Conservation (phyloP, 1,140 invertebrate genomes). For the Drosophila pandora region DNA sequence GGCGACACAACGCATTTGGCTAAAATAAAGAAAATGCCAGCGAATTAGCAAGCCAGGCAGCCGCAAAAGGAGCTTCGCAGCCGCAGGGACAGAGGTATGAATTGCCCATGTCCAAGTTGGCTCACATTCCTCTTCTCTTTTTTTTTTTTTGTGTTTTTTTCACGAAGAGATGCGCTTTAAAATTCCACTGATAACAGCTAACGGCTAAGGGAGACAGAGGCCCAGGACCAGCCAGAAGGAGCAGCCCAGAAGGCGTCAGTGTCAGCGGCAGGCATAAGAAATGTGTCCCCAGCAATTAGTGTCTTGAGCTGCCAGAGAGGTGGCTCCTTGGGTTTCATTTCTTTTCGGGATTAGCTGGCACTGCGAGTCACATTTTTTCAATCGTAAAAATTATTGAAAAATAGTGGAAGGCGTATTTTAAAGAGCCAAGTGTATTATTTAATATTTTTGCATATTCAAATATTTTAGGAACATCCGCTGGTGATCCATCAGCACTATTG, state of each 20-base stretch:
- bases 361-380: not conserved
- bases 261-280: conserved; percentile 74
- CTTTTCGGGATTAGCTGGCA: not conserved
- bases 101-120: conserved; percentile 69
- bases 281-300: conserved; percentile 74
- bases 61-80: conserved; percentile 23
- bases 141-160: conserved; percentile 9
- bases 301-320: conserved; percentile 22
- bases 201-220: conserved; percentile 46
- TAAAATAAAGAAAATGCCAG: conserved; percentile 81
- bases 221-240: conserved; percentile 17
- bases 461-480: not conserved
- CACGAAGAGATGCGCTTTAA: conserved; percentile 69
- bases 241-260: conserved; percentile 65
- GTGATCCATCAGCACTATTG: conserved; percentile 42
- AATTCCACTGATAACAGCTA: conserved; percentile 75
- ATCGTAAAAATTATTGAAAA: not conserved
- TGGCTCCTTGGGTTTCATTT: conserved; percentile 8
- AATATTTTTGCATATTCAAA: not conserved
- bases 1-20: conserved; percentile 68
- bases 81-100: conserved; percentile 53
- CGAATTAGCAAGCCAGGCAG: conserved; percentile 65
- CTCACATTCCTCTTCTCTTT: conserved; percentile 22
- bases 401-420: not conserved
- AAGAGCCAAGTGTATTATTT: not conserved